Evolutionary conservation across 2,888 invertebrate genomes (phyloP).

Genomic region (Embidobia sp.): DNA sequence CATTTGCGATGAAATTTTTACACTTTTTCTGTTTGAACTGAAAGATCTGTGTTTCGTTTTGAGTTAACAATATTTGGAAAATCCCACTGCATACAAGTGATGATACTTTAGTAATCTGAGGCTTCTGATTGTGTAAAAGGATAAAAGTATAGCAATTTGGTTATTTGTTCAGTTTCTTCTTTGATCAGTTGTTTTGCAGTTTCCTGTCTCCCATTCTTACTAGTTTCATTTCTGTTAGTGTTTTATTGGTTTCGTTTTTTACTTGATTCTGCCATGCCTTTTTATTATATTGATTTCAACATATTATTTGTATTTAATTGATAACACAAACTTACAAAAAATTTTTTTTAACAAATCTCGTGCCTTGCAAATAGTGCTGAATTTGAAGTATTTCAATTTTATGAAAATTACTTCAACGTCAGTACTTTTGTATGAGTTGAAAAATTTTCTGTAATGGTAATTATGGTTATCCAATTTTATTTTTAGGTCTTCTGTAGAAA

Average conservation of each 20-base stretch:
- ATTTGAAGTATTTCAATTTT: too few relatives aligned
- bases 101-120: constrained; percentile 82
- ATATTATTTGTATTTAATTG: constrained; percentile 53
- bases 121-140: constrained; percentile 67
- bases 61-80: constrained; percentile 32
- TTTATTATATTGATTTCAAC: constrained; percentile 66
- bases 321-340: too few relatives aligned
- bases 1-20: too few relatives aligned
- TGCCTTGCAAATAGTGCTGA: too few relatives aligned
- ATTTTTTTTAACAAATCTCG: too few relatives aligned
- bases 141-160: constrained; percentile 4
- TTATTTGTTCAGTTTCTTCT: constrained; percentile 35
- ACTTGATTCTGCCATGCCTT: constrained; percentile 72
- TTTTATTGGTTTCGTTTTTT: constrained; percentile 67
- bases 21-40: background rate
- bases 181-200: constrained; percentile 55
- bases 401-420: too few relatives aligned
- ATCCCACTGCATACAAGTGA: constrained; percentile 75
- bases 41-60: too few relatives aligned
- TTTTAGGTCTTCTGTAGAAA: too few relatives aligned
- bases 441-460: too few relatives aligned
- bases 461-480: too few relatives aligned
- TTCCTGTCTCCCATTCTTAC: constrained; percentile 76
- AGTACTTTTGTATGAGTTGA: too few relatives aligned
- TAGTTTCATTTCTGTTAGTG: constrained; percentile 74